phyloP scores from a whole-genome alignment of 2,113 vertebrate species.

The Bubo blakistoni region DNA sequence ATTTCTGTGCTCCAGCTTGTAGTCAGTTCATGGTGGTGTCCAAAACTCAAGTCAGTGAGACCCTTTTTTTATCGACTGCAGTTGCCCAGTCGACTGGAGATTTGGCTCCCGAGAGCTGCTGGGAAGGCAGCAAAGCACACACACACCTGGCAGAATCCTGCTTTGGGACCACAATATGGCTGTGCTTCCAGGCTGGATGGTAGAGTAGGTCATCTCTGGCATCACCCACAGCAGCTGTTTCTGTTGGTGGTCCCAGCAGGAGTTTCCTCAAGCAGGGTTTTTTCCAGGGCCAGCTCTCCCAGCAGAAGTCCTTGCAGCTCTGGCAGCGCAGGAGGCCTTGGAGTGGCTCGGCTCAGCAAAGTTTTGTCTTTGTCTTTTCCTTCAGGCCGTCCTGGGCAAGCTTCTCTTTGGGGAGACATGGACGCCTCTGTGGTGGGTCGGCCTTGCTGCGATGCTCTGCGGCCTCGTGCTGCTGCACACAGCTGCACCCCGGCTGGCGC shows the following conservation, averaged over 20 bases:
- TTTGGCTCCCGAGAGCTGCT: not conserved
- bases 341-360: not conserved
- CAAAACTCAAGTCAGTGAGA: not conserved
- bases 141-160: fast-evolving
- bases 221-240: not conserved
- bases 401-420: constrained; percentile 86
- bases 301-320: not conserved
- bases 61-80: not conserved
- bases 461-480: constrained; percentile 87
- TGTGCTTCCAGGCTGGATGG: not conserved
- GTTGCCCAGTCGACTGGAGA: not conserved
- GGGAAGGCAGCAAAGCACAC: not conserved
- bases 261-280: not conserved
- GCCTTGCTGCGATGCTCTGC: constrained; percentile 84
- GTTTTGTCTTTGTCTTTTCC: not conserved
- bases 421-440: constrained; percentile 87
- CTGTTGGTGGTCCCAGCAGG: not conserved
- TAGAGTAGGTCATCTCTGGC: not conserved
- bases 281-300: not conserved
- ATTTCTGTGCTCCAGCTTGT: not conserved
- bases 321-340: not conserved
- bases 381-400: constrained; percentile 87
- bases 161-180: not conserved
- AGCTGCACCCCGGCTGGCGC: constrained; percentile 37
- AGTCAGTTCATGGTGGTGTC: not conserved